These are phyloP conservation scores for Xanthorhoe spadicearia DNA, from an alignment of 2,888 invertebrate species.

Conservation along the genomic window DNA sequence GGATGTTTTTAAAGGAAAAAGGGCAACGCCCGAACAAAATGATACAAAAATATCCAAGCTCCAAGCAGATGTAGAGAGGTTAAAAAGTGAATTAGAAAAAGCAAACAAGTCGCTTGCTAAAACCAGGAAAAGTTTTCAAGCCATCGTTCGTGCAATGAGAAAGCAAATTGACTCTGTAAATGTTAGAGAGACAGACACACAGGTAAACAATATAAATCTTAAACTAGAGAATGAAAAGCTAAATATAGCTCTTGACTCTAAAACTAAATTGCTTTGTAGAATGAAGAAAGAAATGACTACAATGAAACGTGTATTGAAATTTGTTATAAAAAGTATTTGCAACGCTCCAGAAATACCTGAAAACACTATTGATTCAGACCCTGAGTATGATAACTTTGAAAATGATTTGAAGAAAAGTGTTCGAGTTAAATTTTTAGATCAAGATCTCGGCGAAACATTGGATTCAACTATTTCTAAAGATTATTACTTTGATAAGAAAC, in stretches of 20 bases:
- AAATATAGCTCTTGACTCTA: conserved; percentile 61
- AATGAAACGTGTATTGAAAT: conserved; percentile 64
- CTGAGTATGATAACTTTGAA: conserved; percentile 65
- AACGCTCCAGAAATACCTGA: conserved; percentile 47
- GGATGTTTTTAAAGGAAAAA: conserved; percentile 56
- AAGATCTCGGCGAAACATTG: conserved; percentile 47
- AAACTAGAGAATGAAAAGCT: conserved; percentile 74
- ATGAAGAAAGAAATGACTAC: conserved; percentile 64
- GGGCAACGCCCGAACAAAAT: conserved; percentile 28
- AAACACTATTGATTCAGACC: conserved; percentile 51
- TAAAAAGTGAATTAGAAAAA: conserved; percentile 56
- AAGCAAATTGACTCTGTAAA: conserved; percentile 62
- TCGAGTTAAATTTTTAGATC: conserved; percentile 48
- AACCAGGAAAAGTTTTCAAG: conserved; percentile 54
- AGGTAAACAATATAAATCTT: conserved; percentile 56
- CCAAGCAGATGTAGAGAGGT: conserved; percentile 54
- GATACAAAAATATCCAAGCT: conserved; percentile 44
- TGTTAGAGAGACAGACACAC: conserved; percentile 59
- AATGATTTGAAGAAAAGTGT: conserved; percentile 55
- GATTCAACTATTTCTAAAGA: conserved; percentile 59
- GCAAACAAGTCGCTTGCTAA: conserved; percentile 52
- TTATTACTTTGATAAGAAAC: conserved; percentile 40
- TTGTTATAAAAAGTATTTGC: conserved; percentile 61
- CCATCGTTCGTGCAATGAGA: conserved; percentile 63
- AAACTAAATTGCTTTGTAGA: conserved; percentile 60